These are phyloP conservation scores for Macrotus californicus DNA, from an alignment of 2,113 vertebrate species.

Conservation along the genomic window DNA sequence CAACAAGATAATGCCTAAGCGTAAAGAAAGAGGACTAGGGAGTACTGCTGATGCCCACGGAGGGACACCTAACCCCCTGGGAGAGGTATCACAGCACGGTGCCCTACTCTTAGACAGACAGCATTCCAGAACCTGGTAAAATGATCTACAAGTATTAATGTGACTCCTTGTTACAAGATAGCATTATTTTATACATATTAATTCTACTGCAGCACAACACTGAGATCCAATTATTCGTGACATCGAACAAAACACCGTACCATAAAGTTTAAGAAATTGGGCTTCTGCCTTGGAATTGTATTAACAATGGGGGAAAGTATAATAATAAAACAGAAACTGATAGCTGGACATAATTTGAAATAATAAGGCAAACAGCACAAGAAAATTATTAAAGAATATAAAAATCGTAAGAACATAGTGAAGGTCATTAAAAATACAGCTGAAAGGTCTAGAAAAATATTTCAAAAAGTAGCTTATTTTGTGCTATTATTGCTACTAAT, in stretches of 20 bases:
- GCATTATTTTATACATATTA: background rate
- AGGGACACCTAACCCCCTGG: background rate
- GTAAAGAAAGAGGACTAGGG: background rate
- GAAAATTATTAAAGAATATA: constrained; percentile 14
- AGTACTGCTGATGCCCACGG: no score
- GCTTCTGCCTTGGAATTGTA: background rate
- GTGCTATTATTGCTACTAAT: background rate
- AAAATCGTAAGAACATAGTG: background rate
- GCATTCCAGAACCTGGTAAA: background rate
- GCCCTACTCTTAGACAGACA: background rate
- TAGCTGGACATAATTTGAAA: background rate
- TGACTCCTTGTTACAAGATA: background rate
- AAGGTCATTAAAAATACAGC: background rate
- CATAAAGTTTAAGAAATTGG: background rate
- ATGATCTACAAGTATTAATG: background rate
- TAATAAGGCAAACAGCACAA: background rate
- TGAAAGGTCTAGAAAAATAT: constrained; percentile 10
- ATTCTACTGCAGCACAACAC: background rate
- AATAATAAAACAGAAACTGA: background rate
- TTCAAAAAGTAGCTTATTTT: background rate
- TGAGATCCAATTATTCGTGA: background rate
- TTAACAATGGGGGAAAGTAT: background rate
- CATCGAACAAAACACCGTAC: background rate
- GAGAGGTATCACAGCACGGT: background rate
- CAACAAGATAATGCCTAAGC: background rate